phyloP scores from a whole-genome alignment of 2,888 invertebrate species.

The Cataglyphis albicans region DNA sequence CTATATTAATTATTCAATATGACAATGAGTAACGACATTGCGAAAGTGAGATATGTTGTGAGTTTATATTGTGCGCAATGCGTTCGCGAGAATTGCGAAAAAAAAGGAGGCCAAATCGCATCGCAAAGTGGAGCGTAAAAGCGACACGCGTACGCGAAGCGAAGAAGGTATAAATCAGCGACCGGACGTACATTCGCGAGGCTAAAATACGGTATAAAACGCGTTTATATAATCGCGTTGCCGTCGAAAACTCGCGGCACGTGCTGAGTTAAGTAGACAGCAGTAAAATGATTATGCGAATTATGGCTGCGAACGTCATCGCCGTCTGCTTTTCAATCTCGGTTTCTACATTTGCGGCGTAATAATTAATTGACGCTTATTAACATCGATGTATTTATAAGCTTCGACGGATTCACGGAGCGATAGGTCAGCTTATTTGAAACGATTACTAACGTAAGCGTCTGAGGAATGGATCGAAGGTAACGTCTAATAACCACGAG shows the following conservation, averaged over 20 bases:
- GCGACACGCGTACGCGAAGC: background rate
- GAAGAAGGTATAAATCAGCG: conserved; percentile 37
- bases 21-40: conserved; percentile 5
- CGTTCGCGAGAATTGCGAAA: conserved; percentile 10
- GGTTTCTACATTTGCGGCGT: conserved; percentile 24
- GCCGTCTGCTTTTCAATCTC: background rate
- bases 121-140: conserved; percentile 5
- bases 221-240: background rate
- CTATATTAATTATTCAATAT: conserved; percentile 1
- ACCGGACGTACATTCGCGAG: background rate
- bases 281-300: conserved; percentile 37
- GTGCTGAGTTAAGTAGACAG: background rate
- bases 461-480: conserved; percentile 6
- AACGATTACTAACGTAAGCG: background rate
- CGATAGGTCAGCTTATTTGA: conserved; percentile 39
- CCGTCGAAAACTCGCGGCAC: conserved; percentile 10
- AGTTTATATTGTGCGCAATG: background rate
- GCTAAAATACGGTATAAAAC: background rate
- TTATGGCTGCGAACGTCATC: background rate
- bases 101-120: conserved; percentile 20
- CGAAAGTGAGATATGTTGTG: conserved; percentile 11
- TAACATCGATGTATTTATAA: conserved; percentile 43
- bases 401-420: conserved; percentile 32
- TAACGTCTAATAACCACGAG: background rate
- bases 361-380: conserved; percentile 41